Evolutionary conservation across 2,797 vertebrate genomes (phyloP).

Genomic region (Craterocephalus amniculus): DNA sequence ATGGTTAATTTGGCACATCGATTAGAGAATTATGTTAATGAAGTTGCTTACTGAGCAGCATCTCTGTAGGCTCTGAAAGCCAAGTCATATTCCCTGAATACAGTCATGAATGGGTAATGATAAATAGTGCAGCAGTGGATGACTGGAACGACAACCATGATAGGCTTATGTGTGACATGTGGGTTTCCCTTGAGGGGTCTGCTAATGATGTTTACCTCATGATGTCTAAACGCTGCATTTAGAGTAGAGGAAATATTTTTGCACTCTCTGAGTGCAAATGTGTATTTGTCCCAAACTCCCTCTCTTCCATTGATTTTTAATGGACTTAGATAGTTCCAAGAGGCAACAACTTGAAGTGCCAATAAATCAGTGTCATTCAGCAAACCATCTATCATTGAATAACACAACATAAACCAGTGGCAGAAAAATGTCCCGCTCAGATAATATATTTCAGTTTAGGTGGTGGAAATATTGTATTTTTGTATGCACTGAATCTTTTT

Average conservation of each 20-base stretch:
- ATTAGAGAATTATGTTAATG: not conserved
- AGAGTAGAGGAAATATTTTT: not conserved
- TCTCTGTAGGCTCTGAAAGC: not conserved
- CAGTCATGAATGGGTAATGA: constrained; percentile 3
- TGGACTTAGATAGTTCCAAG: not conserved
- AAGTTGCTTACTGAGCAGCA: not conserved
- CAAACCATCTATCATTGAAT: not conserved
- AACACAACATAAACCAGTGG: not conserved
- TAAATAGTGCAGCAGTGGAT: not conserved
- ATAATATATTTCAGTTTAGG: not conserved
- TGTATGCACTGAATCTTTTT: not conserved
- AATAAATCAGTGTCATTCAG: not conserved
- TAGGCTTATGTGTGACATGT: constrained; percentile 6
- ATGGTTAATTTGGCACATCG: not conserved
- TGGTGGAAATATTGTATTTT: not conserved
- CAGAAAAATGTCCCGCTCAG: not conserved
- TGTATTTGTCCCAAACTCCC: not conserved
- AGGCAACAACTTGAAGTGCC: not conserved
- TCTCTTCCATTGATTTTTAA: not conserved
- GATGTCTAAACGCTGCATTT: not conserved
- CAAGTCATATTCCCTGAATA: not conserved
- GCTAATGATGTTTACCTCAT: constrained; percentile 5
- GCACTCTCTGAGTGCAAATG: not conserved
- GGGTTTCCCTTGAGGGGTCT: not conserved
- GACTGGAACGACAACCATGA: constrained; percentile 14